A percentile compares a stretch with the other conserved stretches of the same genome.
These are phyloP conservation scores for Camponotus vicinus DNA, from an alignment of 1,140 invertebrate species.

Conservation along the genomic window DNA sequence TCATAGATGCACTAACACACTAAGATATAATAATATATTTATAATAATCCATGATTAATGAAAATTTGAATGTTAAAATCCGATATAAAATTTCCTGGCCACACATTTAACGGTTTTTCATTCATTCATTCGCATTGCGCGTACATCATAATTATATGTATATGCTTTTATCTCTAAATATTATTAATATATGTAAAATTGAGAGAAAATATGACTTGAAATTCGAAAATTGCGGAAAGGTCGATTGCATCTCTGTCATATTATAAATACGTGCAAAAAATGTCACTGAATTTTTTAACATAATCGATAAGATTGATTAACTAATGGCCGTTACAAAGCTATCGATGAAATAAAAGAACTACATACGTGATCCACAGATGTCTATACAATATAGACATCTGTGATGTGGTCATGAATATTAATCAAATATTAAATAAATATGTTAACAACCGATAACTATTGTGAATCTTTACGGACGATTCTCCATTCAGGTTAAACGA, in stretches of 20 bases:
- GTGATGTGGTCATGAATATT: constrained; percentile 52
- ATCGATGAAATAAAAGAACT: constrained; percentile 43
- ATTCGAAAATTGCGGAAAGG: background rate
- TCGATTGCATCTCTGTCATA: background rate
- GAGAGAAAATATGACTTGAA: background rate
- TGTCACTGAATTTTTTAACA: constrained; percentile 26
- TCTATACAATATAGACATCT: too few relatives aligned
- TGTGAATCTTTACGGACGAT: constrained; percentile 4
- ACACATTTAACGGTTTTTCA: background rate
- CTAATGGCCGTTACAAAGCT: constrained; percentile 40
- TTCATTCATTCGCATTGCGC: background rate
- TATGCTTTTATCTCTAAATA: too few relatives aligned
- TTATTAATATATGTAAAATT: background rate
- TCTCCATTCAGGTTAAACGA: constrained; percentile 43
- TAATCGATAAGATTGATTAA: constrained; percentile 58
- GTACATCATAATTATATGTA: background rate
- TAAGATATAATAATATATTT: background rate
- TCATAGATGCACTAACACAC: background rate
- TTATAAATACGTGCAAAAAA: constrained; percentile 1
- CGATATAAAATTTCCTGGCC: background rate
- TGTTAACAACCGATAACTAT: constrained; percentile 44
- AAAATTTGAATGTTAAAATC: constrained; percentile 11
- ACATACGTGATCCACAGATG: background rate
- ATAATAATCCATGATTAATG: background rate
- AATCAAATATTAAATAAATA: constrained; percentile 59